Evolutionary conservation across 2,113 vertebrate genomes (phyloP), one percentile per base, ranked within the genome.

Genomic region (Rhinoderma darwinii): DNA sequence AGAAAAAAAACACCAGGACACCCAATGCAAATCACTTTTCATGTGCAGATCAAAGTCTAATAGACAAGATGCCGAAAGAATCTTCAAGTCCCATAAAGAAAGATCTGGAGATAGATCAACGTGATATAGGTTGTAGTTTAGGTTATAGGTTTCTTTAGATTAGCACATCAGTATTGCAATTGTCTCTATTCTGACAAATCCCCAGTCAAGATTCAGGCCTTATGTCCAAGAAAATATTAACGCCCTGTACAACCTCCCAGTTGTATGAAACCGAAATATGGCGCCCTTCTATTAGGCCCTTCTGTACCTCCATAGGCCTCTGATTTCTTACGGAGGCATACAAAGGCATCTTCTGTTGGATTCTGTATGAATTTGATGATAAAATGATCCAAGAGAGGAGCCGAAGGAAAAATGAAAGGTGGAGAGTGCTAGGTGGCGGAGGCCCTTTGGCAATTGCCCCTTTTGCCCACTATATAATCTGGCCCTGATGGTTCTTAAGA

Each of bases 11-110:
- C 32, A 41, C 20, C 68, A 25, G 25, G 68, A 41, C 37, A 25
- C 37, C 68, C 5, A 9, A 72, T 72, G 37, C 68, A 72, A 72
- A 41, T 72, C 37, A 41, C 68, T 72, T 41, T 72, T 72, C 5
- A 72, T 72, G 68, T 72, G 68, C 37, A 72, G 37, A 72, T 72
- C 68, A 72, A 72, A 72, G 68, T 37, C 68, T 72, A 72, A 37
- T 72, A 41, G 68, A 72, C 22, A 9, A 1, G 7, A 72, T 72
- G 37, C 68, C 68, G 12, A 72, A 72, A 72, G 20, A 72, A 41
- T 7, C 68, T 72, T 39, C 68, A 41, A 41, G 41, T 72, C 37
- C 68, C 68, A 72, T 41, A 41, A 39, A 72, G 68, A 72, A 72
- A 25, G 68, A 72, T 72, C 35, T 41, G 10, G 68, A 37, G 68